phyloP scores from a whole-genome alignment of 2,888 invertebrate genomes.

The Leucania comma region DNA sequence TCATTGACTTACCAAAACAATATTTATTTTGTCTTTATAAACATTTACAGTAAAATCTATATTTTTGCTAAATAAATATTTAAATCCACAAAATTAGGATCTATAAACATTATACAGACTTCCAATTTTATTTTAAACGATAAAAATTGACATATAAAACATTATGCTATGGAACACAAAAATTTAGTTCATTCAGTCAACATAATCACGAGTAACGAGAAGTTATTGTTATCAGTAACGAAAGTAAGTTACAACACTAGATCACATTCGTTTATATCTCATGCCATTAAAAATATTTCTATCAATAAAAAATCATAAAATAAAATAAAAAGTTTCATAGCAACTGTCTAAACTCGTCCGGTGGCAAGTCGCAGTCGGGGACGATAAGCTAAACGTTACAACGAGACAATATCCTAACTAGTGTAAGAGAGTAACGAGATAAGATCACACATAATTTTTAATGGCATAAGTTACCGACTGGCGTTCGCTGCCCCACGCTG shows the following conservation, averaged over 20 bases:
- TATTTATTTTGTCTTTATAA: conserved; percentile 67
- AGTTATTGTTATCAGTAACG: conserved; percentile 59
- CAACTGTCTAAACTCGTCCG: conserved; percentile 57
- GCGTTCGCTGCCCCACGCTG: conserved; percentile 36
- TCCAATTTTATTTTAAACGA: conserved; percentile 58
- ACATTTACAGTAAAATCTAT: conserved; percentile 69
- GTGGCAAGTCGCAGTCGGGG: conserved; percentile 60
- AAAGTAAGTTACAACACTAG: conserved; percentile 65
- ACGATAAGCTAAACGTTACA: conserved; percentile 55
- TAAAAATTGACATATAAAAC: conserved; percentile 60
- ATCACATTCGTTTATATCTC: conserved; percentile 61
- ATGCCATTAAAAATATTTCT: conserved; percentile 70
- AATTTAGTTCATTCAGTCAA: conserved; percentile 69
- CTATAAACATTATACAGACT: conserved; percentile 52
- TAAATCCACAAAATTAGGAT: conserved; percentile 56
- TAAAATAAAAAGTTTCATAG: conserved; percentile 59
- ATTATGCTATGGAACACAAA: conserved; percentile 59
- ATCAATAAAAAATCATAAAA: conserved; percentile 61
- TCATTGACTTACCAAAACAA: conserved; percentile 75
- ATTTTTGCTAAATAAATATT: conserved; percentile 63
- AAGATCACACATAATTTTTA: conserved; percentile 61
- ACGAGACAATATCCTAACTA: conserved; percentile 55
- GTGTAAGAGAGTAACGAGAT: conserved; percentile 40
- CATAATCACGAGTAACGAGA: conserved; percentile 59
- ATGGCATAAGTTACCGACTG: conserved; percentile 65